Evolutionary conservation across 2,888 invertebrate genomes (phyloP), one percentile per base, ranked within the genome.

Genomic region (Lochmaea crataegi): DNA sequence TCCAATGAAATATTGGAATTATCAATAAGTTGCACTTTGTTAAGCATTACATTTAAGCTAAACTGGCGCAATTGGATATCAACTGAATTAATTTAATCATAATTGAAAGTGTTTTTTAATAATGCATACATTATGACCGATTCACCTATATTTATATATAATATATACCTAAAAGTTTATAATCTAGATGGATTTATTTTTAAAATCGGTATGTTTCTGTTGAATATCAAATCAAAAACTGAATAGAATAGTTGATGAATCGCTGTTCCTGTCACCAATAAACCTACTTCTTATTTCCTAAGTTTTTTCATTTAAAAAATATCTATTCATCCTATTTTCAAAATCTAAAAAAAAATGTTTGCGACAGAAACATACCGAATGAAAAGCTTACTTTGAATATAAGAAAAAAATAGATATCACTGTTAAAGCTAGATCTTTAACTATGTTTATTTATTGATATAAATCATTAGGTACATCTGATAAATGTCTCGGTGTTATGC

Each of bases 371-470:
- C 75, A 76, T 74, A 74, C 75, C 76, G 76, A 11, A 58, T n/a
- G 6, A 38, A 63, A 66, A 71, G 67, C 71, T 77, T 72, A 42
- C 65, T 72, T 70, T 72, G 65, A 71, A 58, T 65, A 56, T 69
- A 67, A 38, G 32, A 38, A 38, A 66, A 53, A 9, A 72, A 81
- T 80, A 81, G 80, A 81, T 81, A 80, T 81, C 80, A 79, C 65
- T 71, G 80, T 80, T 80, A 80, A 80, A 80, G 80, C 77, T 75
- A 73, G 76, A 45, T 65, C 81, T 81, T 81, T 80, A 81, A 81
- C 79, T 75, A 72, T 79, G 81, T 79, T 80, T 81, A 81, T 81
- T 81, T 81, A 81, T 79, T 77, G 61, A 72, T 68, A 70, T 75
- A 68, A 75, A 74, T 72, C 71, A 72, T 74, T 76, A 76, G 71